Evolutionary conservation across 1,140 invertebrate genomes (phyloP).

Genomic region (Zaprionus tsacasi): DNA sequence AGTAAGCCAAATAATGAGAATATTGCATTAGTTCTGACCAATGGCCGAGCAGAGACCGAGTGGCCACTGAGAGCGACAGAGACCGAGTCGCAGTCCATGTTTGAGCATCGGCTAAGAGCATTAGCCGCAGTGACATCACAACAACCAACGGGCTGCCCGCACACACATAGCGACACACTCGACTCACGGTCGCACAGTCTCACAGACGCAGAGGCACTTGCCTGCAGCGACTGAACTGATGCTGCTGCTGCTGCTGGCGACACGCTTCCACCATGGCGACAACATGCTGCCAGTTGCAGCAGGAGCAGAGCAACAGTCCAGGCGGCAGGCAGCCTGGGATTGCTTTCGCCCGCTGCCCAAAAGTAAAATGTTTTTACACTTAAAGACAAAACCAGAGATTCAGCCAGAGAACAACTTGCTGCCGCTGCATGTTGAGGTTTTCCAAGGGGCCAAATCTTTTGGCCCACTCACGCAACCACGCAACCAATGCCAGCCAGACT

Average conservation of each 20-base stretch:
- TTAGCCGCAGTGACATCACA: constrained; percentile 72
- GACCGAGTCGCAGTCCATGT: constrained; percentile 16
- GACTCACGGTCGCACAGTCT: constrained; percentile 11
- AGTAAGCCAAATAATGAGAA: constrained; percentile 76
- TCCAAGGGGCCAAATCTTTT: constrained; percentile 48
- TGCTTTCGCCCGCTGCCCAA: constrained; percentile 48
- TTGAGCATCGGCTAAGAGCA: constrained; percentile 74
- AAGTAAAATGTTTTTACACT: constrained; percentile 82
- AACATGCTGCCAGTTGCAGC: constrained; percentile 60
- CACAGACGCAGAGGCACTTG: constrained; percentile 52
- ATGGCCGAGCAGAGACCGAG: constrained; percentile 13
- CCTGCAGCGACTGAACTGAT: constrained; percentile 59
- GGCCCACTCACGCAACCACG: constrained; percentile 43
- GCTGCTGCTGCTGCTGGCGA: constrained; percentile 47
- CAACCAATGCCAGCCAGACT: constrained; percentile 35
- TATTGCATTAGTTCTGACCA: constrained; percentile 73
- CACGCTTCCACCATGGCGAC: constrained; percentile 75
- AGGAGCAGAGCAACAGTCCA: neutral
- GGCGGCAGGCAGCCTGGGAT: constrained; percentile 32
- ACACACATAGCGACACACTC: constrained; percentile 41
- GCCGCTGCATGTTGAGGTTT: constrained; percentile 35
- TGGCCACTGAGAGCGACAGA: neutral
- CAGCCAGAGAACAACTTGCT: constrained; percentile 55
- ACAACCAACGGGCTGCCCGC: constrained; percentile 45
- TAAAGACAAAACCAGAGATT: constrained; percentile 81